Evolutionary conservation across 2,797 vertebrate species (phyloP), one percentile per base, ranked within the genome.

Genomic region (Lutjanus campechanus): DNA sequence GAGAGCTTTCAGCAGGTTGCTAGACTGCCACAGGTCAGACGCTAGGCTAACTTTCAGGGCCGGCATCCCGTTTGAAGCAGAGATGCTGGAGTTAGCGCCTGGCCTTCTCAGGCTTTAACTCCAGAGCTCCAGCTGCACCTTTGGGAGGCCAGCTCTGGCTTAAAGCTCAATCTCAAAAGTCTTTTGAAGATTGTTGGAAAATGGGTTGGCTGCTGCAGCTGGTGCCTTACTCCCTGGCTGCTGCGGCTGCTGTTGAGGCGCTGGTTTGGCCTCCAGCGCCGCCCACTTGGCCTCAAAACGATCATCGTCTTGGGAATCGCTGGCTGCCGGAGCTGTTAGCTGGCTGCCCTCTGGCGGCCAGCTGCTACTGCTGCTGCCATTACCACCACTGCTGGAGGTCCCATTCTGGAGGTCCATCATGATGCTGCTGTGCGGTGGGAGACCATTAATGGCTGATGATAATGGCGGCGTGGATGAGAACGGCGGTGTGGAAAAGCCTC

Each of bases 241-340:
- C 44, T 46, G 44, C 1, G 91, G 69, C 51, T 88, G 87, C 44
- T 46, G 44, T 80, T 93, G 94, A 19, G 93, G 78, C 0, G 93
- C 83, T 1, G 96, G 89, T 91, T 97, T 98, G 70, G 95, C 92
- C 89, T 97, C 97, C 80, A 98, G 90, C 0, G 97, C 97, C 0
- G 97, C 97, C 97, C 97, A 98, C 88, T 98, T 96, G 36, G 96
- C 97, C 90, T 98, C 97, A 13, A 98, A 98, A 64, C 96, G 96
- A 77, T 97, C 97, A 2, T 94, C 95, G 15, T 96, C 96, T 87
- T 96, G 95, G 69, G 94, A 89, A 1, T 91, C 88, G 3, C 44
- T 16, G 25, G 58, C 77, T 20, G 62, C 71, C 0, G 92, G 90
- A 61, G 91, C 93, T 11, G 91, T 93, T 44, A 90, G 84, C 76